Evolutionary conservation across 2,888 invertebrate genomes (phyloP), one percentile per base, ranked within the genome.

Genomic region (Caenorhabditis virilis): DNA sequence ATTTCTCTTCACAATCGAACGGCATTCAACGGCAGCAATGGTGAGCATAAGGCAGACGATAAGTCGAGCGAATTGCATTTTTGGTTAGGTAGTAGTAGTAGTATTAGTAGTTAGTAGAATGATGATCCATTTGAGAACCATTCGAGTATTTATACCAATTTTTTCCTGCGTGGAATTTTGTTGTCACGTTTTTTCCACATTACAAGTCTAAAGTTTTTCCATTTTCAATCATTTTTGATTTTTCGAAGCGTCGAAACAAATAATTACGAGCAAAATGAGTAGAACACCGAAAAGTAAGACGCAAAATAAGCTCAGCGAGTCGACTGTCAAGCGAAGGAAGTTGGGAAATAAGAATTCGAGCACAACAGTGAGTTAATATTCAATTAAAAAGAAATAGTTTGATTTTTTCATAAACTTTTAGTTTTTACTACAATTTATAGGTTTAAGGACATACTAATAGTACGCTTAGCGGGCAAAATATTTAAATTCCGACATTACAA

Each of bases 221-320:
- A 20, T 18, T 18, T 7, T 18, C 20, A 7, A 38, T 38, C 38
- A 16, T 38, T 36, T 36, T 36, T 36, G 36, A 36, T 15, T 38
- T 38, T 38, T 38, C 20, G 38, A 38, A 11, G 20, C 5, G 38
- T n/a, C 20, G 18, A 38, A 16, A 38, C 2, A 18, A 38, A n/a
- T 20, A 38, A 18, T n/a, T n/a, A n/a, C n/a, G n/a, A 30, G 20
- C 22, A 23, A 42, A 42, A 42, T 42, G 42, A 42, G 42, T 20
- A 42, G 22, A 42, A 22, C 42, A 15, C 42, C 42, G 13, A 42
- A 23, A 23, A 42, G 6, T 13, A 42, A 22, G 22, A 18, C 7
- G 6, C 42, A 42, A 42, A 42, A 23, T 11, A 42, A 42, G 23
- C 16, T 9, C n/a, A 42, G 20, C 15, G 42, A 42, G 13, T n/a